These are phyloP conservation scores for Gymnogyps californianus DNA, from an alignment of 2,113 vertebrate species.

Conservation along the genomic window DNA sequence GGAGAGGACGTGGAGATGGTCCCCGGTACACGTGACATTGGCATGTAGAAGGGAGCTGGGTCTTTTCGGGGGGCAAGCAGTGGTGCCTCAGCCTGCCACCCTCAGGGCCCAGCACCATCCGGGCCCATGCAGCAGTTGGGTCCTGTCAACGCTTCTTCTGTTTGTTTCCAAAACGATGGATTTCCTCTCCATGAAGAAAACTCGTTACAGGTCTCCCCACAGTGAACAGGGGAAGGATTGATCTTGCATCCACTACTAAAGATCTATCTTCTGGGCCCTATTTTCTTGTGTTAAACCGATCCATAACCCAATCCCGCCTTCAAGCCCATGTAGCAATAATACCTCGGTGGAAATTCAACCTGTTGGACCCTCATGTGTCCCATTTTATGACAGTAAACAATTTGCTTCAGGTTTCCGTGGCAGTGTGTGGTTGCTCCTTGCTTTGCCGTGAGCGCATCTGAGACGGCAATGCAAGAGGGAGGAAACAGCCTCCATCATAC, in stretches of 20 bases:
- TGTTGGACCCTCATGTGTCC: neutral
- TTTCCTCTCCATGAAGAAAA: neutral
- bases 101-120: neutral
- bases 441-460: neutral
- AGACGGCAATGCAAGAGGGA: neutral
- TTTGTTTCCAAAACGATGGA: neutral
- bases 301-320: neutral
- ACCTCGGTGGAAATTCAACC: neutral
- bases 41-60: neutral
- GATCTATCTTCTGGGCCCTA: neutral
- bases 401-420: neutral
- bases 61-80: neutral
- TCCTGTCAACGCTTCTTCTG: neutral
- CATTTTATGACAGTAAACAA: neutral
- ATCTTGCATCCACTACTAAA: neutral
- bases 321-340: neutral
- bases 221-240: neutral
- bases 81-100: neutral
- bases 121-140: neutral
- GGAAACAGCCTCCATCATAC: neutral
- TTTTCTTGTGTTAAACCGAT: neutral
- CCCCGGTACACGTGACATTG: fast-evolving
- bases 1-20: neutral
- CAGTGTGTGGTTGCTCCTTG: neutral
- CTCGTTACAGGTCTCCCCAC: neutral